Evolutionary conservation across 2,113 vertebrate genomes (phyloP).

Genomic region (Dasyornis broadbenti): DNA sequence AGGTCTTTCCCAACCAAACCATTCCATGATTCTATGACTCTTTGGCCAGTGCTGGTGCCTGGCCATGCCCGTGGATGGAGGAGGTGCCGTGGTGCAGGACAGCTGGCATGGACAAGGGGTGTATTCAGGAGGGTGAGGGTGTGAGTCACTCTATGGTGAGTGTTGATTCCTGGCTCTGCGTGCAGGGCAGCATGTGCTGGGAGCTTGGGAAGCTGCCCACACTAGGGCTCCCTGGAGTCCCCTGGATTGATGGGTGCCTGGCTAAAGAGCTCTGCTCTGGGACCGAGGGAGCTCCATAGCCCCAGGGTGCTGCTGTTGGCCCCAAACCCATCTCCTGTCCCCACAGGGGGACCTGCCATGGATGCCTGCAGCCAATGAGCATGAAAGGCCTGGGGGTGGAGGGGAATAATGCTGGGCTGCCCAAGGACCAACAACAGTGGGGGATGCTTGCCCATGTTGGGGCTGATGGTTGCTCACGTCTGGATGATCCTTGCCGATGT

Average conservation of each 20-base stretch:
- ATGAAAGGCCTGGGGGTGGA: neutral
- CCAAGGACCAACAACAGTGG: neutral
- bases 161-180: neutral
- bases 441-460: neutral
- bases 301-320: neutral
- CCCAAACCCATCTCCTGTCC: neutral
- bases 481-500: neutral
- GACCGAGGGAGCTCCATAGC: neutral
- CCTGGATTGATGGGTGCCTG: neutral
- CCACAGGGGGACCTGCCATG: neutral
- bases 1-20: neutral
- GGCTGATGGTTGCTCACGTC: neutral
- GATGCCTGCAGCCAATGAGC: neutral
- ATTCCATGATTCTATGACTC: neutral
- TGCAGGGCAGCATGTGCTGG: neutral
- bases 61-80: neutral
- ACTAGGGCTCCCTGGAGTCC: neutral
- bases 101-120: neutral
- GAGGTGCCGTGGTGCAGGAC: neutral
- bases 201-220: neutral
- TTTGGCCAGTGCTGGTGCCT: neutral
- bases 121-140: neutral
- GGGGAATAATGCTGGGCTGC: too few relatives aligned
- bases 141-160: neutral
- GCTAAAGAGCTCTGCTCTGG: fast-evolving